Evolutionary conservation across 2,888 invertebrate species (phyloP), one percentile per base, ranked within the genome.

Genomic region (Apodemia duryi): DNA sequence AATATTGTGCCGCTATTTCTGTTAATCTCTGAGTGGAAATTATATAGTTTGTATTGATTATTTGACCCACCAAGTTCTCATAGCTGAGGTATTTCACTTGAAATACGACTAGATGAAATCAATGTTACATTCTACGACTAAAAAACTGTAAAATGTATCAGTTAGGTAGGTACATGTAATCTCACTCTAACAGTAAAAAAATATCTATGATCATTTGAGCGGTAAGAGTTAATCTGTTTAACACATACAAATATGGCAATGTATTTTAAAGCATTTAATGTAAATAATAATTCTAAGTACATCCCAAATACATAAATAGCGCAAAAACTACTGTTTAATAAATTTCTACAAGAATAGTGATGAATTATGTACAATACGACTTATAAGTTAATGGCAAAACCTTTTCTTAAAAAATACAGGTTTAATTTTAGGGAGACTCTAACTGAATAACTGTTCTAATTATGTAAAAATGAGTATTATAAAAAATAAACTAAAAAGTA

Each of bases 251-350:
- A 54, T 54, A 54, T 54, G 54, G 54, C 54, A 29, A 54, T 54
- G 54, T 7, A 29, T 29, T 29, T 54, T 9, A 28, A 54, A 29
- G 29, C 29, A 54, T 54, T 54, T 28, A 11, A 54, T 10, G n/a
- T 29, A 54, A 54, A 54, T 54, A 21, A 54, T 54, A 54, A 54
- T 54, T 29, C 54, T 54, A 54, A 54, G 29, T 54, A 28, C 9
- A 11, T 52, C 10, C 29, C 29, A 54, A 54, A 10, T 21, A 29
- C 29, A 43, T 43, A 43, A 54, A 28, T 10, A 54, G 54, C 10
- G 7, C 10, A 28, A 29, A 5, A 5, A 29, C 29, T 54, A 29
- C 54, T 54, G 54, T 28, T 54, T 11, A 54, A 29, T 29, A 54
- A 29, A 11, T 54, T 29, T 29, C 9, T 28, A 54, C 54, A 29